Evolutionary conservation across 1,140 invertebrate genomes (phyloP), one percentile per base, ranked within the genome.

Genomic region (Trichonephila clavipes): DNA sequence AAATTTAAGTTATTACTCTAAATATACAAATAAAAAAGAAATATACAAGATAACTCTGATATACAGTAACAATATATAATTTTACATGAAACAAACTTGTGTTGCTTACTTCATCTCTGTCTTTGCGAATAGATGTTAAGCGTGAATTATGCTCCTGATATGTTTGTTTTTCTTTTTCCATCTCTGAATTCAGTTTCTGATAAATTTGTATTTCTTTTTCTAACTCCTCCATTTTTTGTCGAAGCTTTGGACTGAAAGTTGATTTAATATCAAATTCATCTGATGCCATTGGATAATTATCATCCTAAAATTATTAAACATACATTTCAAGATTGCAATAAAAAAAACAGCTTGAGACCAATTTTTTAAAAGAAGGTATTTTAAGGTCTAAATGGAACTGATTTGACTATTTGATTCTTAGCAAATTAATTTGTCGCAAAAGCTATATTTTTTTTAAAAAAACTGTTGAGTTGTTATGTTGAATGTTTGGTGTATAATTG

Each of bases 171-270:
- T 94, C 93, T 34, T 86, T 88, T 64, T 94, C 81, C 19, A 94
- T 21, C 62, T 94, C 88, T 16, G 44, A 51, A 93, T 88, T 93
- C 19, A 58, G 69, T 21, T 85, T 88, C 62, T 90, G 59, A 62
- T 89, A 90, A 21, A 59, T 83, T 72, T 90, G 40, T 58, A 94
- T 94, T 85, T 94, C 93, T n/a, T 86, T 88, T 77, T 94, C 88
- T 16, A 94, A 51, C 51, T 94, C 81, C 61, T 85, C 69, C 40
- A 89, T 85, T 72, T 94, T 94, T 21, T 90, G 21, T 40, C 81
- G n/a, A 19, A 94, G 28, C 12, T 77, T 81, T 21, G 34, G 19
- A 28, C 62, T 93, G 10, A 87, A 83, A 61, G 18, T 21, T 0
- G 34, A 58, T 24, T 8, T 58, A 5, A 58, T 16, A 34, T 40